Base-by-base conservation (phyloP, 2,797 vertebrate species). In the Enteromius afrohamiltoni region DNA sequence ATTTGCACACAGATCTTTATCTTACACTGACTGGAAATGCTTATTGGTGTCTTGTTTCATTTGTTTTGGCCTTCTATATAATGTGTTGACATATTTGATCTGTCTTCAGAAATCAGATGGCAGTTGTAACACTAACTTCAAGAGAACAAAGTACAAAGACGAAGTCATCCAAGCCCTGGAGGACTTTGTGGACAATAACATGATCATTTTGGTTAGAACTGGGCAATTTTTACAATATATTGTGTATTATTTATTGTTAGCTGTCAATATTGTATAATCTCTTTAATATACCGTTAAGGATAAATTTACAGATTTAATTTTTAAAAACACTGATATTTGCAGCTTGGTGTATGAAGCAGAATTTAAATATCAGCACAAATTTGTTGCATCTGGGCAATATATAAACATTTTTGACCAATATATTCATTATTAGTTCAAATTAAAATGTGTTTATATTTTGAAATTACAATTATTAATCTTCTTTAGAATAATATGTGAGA, bases 71-170 rank as follows among this genome's bases (percentile, higher is more conserved):
- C 29, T 53, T 16, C 6, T 49, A 1, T 77, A 7, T 23, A 49
- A n/a, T 55, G 47, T 64, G 4, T 42, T 68, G 29, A 67, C 6
- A 6, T 0, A 26, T 84, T 31, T 49, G 11, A 17, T 87, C 80
- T 67, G 8, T 83, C 16, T 78, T 34, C 86, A 95, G 94, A 94
- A 94, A 86, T 91, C 92, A 10, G 91, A 92, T 31, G 92, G 92
- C 81, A 90, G 91, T 67, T 94, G 94, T 77, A 92, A 93, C 89
- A 95, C 93, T 31, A 94, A 94, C 90, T 95, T 95, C 86, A 95
- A 95, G 90, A 93, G 91, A 90, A 95, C 94, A 79, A 95, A 93
- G 89, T 90, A 88, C 87, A 92, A 90, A 86, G 91, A 93, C 23
- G 92, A 95, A 80, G 94, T 95, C 80, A 88, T 83, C 19, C 84